Evolutionary conservation across 1,140 invertebrate species (phyloP).

Genomic region (Marisa cornuarietis): DNA sequence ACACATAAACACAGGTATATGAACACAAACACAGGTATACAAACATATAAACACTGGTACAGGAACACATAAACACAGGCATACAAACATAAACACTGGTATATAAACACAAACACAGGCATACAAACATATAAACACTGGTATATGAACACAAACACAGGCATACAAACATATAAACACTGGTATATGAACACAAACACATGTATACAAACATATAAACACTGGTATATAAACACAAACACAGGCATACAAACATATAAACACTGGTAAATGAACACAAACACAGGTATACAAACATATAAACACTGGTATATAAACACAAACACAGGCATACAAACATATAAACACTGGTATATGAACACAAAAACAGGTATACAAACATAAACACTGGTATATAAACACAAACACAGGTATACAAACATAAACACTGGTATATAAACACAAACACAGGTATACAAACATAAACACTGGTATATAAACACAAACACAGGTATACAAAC

Average conservation of each 20-base stretch:
- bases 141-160: too few species aligned
- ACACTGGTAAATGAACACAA: background rate
- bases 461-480: background rate
- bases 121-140: too few species aligned
- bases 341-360: background rate
- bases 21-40: too few species aligned
- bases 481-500: conserved; percentile 9
- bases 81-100: too few species aligned
- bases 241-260: background rate
- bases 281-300: background rate
- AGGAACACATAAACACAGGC: too few species aligned
- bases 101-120: too few species aligned
- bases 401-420: background rate
- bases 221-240: background rate
- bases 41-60: too few species aligned
- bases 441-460: conserved; percentile 6
- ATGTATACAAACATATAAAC: too few species aligned
- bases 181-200: too few species aligned
- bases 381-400: conserved; percentile 8
- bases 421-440: too few species aligned
- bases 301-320: background rate
- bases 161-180: too few species aligned
- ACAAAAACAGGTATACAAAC: background rate
- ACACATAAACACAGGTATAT: too few species aligned
- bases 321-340: conserved; percentile 1